phyloP scores from a whole-genome alignment of 2,113 vertebrate genomes.

The Hiodon alosoides region DNA sequence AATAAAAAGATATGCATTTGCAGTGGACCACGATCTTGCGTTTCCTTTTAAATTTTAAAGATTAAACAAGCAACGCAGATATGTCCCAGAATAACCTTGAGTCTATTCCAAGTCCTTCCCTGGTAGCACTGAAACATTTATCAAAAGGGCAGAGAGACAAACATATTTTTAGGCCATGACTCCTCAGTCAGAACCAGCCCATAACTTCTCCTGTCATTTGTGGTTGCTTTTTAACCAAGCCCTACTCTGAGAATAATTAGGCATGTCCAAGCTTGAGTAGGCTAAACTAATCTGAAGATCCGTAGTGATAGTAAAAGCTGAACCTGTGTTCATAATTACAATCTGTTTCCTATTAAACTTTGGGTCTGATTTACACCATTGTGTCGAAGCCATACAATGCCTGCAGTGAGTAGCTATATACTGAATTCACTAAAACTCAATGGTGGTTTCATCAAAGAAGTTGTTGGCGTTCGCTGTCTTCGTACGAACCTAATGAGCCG shows the following conservation, averaged over 20 bases:
- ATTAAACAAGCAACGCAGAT: constrained; percentile 23
- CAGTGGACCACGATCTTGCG: neutral
- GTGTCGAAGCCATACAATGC: constrained; percentile 29
- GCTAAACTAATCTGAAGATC: constrained; percentile 57
- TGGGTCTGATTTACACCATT: constrained; percentile 27
- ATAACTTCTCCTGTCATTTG: constrained; percentile 38
- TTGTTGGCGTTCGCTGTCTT: no score
- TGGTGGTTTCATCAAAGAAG: neutral
- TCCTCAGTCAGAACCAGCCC: constrained; percentile 21
- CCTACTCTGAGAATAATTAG: constrained; percentile 60
- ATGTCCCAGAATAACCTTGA: constrained; percentile 37
- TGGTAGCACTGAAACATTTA: constrained; percentile 30
- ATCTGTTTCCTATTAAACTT: constrained; percentile 54
- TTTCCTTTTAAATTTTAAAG: constrained; percentile 23
- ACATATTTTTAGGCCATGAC: constrained; percentile 26
- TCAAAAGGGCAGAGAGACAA: constrained; percentile 28
- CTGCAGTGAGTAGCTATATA: constrained; percentile 18
- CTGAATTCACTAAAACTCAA: constrained; percentile 15
- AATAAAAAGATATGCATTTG: no score
- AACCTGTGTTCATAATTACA: constrained; percentile 55
- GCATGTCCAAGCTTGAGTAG: constrained; percentile 49
- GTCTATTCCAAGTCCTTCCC: constrained; percentile 27
- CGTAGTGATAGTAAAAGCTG: constrained; percentile 54
- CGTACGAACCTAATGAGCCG: no score
- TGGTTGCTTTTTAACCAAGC: constrained; percentile 24